Conservation (phyloP, 1,140 invertebrate species). For the Alviniconcha marisindica region DNA sequence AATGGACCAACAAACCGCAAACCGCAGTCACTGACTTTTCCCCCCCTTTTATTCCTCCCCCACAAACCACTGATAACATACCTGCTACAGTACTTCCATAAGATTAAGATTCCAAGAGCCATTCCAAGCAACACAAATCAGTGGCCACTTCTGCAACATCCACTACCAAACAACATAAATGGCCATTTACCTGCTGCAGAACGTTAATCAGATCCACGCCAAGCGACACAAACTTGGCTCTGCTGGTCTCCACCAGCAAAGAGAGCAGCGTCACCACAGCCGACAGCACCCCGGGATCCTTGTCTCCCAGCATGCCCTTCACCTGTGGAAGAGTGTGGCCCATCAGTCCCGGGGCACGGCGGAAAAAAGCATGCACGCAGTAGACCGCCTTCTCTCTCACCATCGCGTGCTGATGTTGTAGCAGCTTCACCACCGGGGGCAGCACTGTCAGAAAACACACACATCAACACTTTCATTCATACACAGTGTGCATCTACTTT, state of each 20-base stretch:
- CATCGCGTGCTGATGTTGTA: slow-evolving; percentile 54
- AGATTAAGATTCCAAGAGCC: too few species aligned
- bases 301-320: slow-evolving; percentile 62
- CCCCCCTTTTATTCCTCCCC: too few species aligned
- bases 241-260: slow-evolving; percentile 41
- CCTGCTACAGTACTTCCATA: too few species aligned
- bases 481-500: too few species aligned
- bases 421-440: slow-evolving; percentile 67
- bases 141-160: too few species aligned
- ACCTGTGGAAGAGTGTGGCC: slow-evolving; percentile 47
- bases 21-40: too few species aligned
- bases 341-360: slow-evolving; percentile 51
- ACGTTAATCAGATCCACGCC: slow-evolving; percentile 13
- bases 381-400: slow-evolving; percentile 70
- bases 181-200: slow-evolving; percentile 41
- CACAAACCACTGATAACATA: too few species aligned
- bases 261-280: slow-evolving; percentile 52
- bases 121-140: too few species aligned
- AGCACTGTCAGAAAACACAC: slow-evolving; percentile 50
- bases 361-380: slow-evolving; percentile 60
- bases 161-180: too few species aligned
- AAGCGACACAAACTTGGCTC: slow-evolving; percentile 17
- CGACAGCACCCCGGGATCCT: slow-evolving; percentile 69
- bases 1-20: too few species aligned
- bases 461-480: neutral